Evolutionary conservation across 1,140 invertebrate genomes (phyloP).

Genomic region (Drosophila chauvacae): DNA sequence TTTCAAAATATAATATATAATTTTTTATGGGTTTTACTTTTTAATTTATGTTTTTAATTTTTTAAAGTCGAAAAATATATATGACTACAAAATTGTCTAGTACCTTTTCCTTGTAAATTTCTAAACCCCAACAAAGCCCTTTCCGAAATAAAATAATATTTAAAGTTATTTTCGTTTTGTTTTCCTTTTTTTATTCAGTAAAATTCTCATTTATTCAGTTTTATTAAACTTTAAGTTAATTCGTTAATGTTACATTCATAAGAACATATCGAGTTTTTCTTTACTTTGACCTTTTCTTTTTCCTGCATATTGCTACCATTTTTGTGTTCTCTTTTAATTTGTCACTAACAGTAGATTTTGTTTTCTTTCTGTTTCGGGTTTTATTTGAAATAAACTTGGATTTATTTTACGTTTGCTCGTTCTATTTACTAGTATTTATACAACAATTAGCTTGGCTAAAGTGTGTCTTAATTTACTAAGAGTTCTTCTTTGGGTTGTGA

Average conservation of each 20-base stretch:
- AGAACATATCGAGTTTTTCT: constrained; percentile 78
- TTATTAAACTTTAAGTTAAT: constrained; percentile 81
- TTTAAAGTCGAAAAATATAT: neutral
- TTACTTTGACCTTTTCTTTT: constrained; percentile 45
- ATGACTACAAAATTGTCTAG: neutral
- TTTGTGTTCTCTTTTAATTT: constrained; percentile 47
- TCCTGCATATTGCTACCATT: constrained; percentile 77
- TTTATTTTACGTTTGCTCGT: constrained; percentile 37
- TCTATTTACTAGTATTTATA: constrained; percentile 62
- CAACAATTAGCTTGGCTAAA: constrained; percentile 82
- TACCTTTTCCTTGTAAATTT: neutral
- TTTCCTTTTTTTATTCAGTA: constrained; percentile 69
- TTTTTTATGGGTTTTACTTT: neutral
- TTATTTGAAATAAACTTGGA: constrained; percentile 66
- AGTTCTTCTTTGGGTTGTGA: constrained; percentile 53
- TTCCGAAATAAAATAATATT: neutral
- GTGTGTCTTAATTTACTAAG: constrained; percentile 60
- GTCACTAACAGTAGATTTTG: constrained; percentile 63
- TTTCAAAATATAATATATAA: neutral
- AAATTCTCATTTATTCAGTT: constrained; percentile 77
- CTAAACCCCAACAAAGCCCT: neutral
- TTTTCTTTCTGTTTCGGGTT: constrained; percentile 20
- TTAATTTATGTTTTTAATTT: neutral
- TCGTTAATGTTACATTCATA: constrained; percentile 83
- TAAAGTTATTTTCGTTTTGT: constrained; percentile 22